Percentiles rank a stretch among this genome's conserved stretches.
These are phyloP conservation scores for Neolamprologus ventralis DNA, from an alignment of 2,113 vertebrate species.

Conservation along the genomic window DNA sequence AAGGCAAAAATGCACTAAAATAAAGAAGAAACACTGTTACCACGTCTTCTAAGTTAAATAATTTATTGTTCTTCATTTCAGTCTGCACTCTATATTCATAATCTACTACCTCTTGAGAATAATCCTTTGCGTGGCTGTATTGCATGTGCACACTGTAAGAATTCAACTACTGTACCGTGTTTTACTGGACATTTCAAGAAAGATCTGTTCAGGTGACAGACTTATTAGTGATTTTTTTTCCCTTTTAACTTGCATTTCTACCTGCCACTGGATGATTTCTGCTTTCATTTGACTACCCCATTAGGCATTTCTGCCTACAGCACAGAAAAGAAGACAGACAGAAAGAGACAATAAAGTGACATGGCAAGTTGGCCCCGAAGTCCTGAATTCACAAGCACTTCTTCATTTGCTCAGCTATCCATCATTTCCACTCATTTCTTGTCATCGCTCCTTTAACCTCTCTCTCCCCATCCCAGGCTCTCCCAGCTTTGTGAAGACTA, in stretches of 20 bases:
- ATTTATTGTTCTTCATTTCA: constrained; percentile 11
- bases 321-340: background rate
- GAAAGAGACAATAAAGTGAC: background rate
- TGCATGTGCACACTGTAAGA: background rate
- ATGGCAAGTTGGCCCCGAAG: background rate
- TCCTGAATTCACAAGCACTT: background rate
- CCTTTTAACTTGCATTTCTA: background rate
- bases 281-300: background rate
- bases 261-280: background rate
- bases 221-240: background rate
- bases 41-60: background rate
- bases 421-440: background rate
- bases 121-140: background rate
- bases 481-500: background rate
- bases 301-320: background rate
- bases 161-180: background rate
- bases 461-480: background rate
- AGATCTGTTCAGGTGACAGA: background rate
- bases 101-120: background rate
- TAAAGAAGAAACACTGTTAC: background rate
- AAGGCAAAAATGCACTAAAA: background rate
- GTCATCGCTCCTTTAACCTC: background rate
- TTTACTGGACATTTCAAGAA: background rate
- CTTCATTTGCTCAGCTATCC: background rate
- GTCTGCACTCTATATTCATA: background rate